Percentiles rank a stretch among this genome's conserved stretches.
Conservation (phyloP, 2,888 invertebrate genomes). For the Cheilosia scutellata region DNA sequence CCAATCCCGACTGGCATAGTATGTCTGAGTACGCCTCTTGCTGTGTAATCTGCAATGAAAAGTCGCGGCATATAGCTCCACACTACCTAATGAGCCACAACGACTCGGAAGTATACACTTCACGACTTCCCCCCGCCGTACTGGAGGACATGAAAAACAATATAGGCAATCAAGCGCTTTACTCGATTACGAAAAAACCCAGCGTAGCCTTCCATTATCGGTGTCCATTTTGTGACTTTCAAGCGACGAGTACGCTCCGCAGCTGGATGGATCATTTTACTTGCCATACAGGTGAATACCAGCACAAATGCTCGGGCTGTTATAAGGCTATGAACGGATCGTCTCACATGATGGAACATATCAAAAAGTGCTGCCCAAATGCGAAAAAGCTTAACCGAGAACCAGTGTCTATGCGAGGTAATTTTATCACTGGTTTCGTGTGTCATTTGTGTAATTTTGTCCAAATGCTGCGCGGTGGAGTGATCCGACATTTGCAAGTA, state of each 20-base stretch:
- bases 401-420: constrained; percentile 19
- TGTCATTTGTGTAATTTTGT: constrained; percentile 90
- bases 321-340: constrained; percentile 48
- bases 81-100: constrained; percentile 80
- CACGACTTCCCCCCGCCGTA: constrained; percentile 79
- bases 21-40: constrained; percentile 77
- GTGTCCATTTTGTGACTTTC: constrained; percentile 81
- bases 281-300: constrained; percentile 91
- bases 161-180: constrained; percentile 71
- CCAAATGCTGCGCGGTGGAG: constrained; percentile 87
- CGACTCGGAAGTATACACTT: constrained; percentile 78
- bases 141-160: constrained; percentile 77
- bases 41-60: constrained; percentile 79
- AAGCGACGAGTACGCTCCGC: constrained; percentile 67
- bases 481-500: constrained; percentile 86
- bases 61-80: constrained; percentile 79
- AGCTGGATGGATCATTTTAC: constrained; percentile 88
- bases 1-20: constrained; percentile 80
- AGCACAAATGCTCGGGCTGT: constrained; percentile 88
- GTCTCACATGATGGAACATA: constrained; percentile 70
- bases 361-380: constrained; percentile 47
- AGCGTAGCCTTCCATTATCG: constrained; percentile 73
- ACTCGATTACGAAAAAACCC: constrained; percentile 38
- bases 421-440: constrained; percentile 85
- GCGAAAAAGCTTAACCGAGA: constrained; percentile 45